These are phyloP conservation scores for Formicarius rufipectus DNA, from an alignment of 2,113 vertebrate genomes.

Conservation along the genomic window DNA sequence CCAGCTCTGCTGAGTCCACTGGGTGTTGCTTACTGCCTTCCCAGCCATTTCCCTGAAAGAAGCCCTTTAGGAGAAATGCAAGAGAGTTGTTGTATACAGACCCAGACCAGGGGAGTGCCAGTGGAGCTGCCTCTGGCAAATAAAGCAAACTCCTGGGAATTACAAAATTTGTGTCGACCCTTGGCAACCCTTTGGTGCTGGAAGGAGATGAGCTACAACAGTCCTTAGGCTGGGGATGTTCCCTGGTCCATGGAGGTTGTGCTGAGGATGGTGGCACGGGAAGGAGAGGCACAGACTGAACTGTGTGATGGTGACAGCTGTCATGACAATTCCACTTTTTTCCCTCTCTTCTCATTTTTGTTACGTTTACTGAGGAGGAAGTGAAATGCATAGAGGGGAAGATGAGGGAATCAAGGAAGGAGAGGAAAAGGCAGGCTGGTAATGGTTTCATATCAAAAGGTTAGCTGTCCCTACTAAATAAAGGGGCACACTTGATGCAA, in stretches of 20 bases:
- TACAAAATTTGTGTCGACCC: neutral
- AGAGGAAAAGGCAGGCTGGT: neutral
- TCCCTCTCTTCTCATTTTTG: neutral
- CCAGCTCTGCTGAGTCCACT: neutral
- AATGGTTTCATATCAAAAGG: neutral
- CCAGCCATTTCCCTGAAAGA: neutral
- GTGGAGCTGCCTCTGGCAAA: neutral
- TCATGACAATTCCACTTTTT: neutral
- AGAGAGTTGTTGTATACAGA: rapidly evolving
- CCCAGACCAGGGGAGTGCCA: neutral
- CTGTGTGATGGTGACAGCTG: neutral
- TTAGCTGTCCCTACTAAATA: neutral
- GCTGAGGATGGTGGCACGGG: neutral
- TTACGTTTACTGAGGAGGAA: neutral
- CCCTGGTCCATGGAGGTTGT: neutral
- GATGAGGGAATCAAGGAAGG: neutral
- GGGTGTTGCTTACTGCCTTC: neutral
- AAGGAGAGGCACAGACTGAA: neutral
- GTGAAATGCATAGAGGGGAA: neutral
- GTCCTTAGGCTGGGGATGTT: neutral
- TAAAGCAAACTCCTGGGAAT: neutral
- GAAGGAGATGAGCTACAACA: neutral
- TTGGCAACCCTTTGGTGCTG: neutral
- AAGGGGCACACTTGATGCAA: neutral
- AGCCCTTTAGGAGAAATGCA: neutral